A percentile compares a stretch with the other conserved stretches of the same genome.
phyloP scores from a whole-genome alignment of 2,888 invertebrate genomes.

The Rhorus exstirpatorius region DNA sequence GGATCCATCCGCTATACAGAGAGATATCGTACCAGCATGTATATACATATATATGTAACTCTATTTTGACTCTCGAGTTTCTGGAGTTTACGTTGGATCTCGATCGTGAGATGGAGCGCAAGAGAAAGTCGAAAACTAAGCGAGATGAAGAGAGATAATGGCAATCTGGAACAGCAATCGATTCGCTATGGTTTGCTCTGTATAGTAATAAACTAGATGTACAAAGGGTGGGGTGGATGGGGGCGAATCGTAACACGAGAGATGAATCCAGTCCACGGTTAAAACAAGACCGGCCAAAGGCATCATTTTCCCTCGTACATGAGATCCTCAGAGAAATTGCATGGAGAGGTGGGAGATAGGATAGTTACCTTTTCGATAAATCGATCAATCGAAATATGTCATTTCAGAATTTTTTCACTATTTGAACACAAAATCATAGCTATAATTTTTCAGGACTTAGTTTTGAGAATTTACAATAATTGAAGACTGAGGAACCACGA shows the following conservation, averaged over 20 bases:
- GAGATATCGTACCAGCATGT: conserved; percentile 1
- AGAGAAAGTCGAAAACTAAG: conserved; percentile 4
- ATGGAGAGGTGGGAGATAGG: too few species aligned
- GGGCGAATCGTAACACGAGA: too few species aligned
- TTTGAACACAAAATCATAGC: too few species aligned
- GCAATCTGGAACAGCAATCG: not conserved
- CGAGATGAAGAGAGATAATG: conserved; percentile 23
- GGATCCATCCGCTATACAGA: not conserved
- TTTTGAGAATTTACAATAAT: too few species aligned
- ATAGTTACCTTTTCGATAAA: too few species aligned
- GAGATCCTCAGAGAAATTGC: too few species aligned
- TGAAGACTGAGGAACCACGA: too few species aligned
- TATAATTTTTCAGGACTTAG: too few species aligned
- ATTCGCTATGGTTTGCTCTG: not conserved
- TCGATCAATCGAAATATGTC: too few species aligned
- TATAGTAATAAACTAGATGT: not conserved
- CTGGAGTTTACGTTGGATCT: conserved; percentile 35
- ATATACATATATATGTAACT: too few species aligned
- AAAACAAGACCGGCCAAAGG: not conserved
- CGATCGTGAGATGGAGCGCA: conserved; percentile 28
- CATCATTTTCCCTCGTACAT: not conserved
- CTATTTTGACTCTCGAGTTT: conserved; percentile 48
- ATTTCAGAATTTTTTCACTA: too few species aligned
- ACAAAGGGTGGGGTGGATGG: not conserved
- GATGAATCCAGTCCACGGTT: too few species aligned